Conservation (phyloP, 2,888 invertebrate species). For the Abscondita cerata region DNA sequence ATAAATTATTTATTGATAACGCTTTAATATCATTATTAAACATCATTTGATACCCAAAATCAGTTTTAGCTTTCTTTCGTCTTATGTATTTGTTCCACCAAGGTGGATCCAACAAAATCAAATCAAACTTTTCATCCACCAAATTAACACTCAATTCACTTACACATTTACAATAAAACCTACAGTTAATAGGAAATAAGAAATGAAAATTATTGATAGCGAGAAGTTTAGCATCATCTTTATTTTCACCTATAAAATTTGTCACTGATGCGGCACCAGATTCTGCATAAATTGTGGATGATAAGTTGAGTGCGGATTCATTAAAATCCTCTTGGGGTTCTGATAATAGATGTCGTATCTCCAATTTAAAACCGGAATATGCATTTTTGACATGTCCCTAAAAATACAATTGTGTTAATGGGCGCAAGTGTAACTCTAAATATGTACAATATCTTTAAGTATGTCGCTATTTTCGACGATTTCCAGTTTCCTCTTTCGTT, state of each 20-base stretch:
- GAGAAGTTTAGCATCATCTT: conserved; percentile 60
- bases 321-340: neutral
- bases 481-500: neutral
- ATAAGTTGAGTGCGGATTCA: conserved; percentile 43
- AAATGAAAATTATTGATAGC: conserved; percentile 60
- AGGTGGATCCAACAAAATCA: conserved; percentile 91
- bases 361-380: neutral
- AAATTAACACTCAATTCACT: conserved; percentile 63
- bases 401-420: neutral
- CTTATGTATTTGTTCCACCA: conserved; percentile 97
- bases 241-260: conserved; percentile 66
- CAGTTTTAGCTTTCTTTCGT: conserved; percentile 71
- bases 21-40: conserved; percentile 74
- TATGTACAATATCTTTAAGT: neutral
- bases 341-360: neutral
- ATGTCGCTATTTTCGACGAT: neutral
- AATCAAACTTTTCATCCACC: conserved; percentile 68
- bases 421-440: neutral
- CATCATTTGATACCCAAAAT: conserved; percentile 81
- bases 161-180: conserved; percentile 73
- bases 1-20: conserved; percentile 72
- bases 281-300: conserved; percentile 56
- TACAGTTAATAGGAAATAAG: conserved; percentile 71
- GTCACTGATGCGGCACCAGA: conserved; percentile 48
- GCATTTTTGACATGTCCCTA: neutral